phyloP scores from a whole-genome alignment of 1,140 invertebrate species.

The Theocolax elegans region DNA sequence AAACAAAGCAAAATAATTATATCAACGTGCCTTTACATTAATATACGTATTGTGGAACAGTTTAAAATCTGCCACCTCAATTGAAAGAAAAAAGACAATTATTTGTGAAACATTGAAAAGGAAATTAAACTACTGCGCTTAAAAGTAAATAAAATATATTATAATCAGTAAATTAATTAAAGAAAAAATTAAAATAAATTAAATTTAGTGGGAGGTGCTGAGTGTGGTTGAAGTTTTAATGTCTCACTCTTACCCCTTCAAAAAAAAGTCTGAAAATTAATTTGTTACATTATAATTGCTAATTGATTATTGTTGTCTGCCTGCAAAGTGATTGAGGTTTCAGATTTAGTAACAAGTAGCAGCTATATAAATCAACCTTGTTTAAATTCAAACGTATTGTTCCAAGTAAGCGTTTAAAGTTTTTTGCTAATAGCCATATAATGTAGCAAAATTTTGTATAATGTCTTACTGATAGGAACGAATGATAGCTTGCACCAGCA shows the following conservation, averaged over 20 bases:
- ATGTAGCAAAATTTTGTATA: neutral
- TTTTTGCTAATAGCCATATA: constrained; percentile 14
- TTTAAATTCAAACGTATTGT: constrained; percentile 7
- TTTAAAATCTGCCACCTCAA: constrained; percentile 40
- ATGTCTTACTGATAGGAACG: constrained; percentile 92
- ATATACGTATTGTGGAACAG: constrained; percentile 4
- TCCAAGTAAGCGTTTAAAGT: constrained; percentile 25
- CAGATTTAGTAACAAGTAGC: constrained; percentile 34
- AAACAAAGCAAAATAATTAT: constrained; percentile 36
- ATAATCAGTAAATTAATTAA: constrained; percentile 39
- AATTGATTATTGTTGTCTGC: constrained; percentile 39
- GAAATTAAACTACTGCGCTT: neutral
- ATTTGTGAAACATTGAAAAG: constrained; percentile 14
- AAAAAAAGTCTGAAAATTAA: constrained; percentile 22
- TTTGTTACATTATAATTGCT: constrained; percentile 40
- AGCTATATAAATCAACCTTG: constrained; percentile 15
- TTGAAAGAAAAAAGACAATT: constrained; percentile 15
- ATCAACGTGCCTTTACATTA: constrained; percentile 35
- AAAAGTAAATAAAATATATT: constrained; percentile 17
- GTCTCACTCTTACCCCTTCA: neutral
- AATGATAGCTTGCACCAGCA: constrained; percentile 97
- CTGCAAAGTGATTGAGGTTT: constrained; percentile 32
- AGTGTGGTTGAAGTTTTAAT: constrained; percentile 38
- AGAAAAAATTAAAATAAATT: constrained; percentile 36
- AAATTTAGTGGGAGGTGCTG: constrained; percentile 52